Base-by-base conservation (phyloP, 2,113 vertebrate genomes). In the Micromys minutus region DNA sequence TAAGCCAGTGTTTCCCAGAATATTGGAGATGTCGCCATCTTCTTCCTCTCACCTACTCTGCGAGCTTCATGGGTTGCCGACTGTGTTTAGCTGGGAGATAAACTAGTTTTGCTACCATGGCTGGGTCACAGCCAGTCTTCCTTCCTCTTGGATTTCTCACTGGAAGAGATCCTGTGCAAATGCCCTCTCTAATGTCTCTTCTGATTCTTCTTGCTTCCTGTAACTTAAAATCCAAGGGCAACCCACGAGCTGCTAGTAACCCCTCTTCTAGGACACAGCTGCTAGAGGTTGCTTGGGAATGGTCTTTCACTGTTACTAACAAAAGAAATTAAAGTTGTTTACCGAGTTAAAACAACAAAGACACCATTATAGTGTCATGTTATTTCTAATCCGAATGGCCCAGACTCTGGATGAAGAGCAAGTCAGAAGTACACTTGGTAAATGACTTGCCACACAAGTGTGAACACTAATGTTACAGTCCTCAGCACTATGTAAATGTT, bases 351-450 rank as follows among this genome's bases (percentile, higher is more conserved):
- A 91, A 89, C 24, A 50, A 91, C 45, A 55, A 29, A 10, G 47
- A 26, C 36, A 36, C 74, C 5, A 0, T 24, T 93, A 69, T 72
- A 45, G 13, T 87, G 94, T 77, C 80, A 59, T 22, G 63, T 10
- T 61, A 39, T 94, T 96, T 94, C 88, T 36, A 86, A 76, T 89
- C 17, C 47, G 22, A 88, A 86, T n/a, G 34, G 12, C 47, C 55
- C 67, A 52, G 93, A 83, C 80, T 47, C 69, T 76, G 59, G 67
- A 47, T 90, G n/a, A 55, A 19, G 42, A 39, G 39, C 7, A 3
- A 9, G n/a, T 29, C 36, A 15, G 42, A 15, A 42, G 31, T 21
- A 36, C 17, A 36, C 26, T 47, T 11, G 61, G 45, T 50, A 87
- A 69, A 9, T 11, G 36, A 50, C 21, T 36, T 69, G 47, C 34